Percentiles rank a stretch among this genome's conserved stretches.
Conservation (phyloP, 2,113 vertebrate genomes). For the Ammodytes dubius region DNA sequence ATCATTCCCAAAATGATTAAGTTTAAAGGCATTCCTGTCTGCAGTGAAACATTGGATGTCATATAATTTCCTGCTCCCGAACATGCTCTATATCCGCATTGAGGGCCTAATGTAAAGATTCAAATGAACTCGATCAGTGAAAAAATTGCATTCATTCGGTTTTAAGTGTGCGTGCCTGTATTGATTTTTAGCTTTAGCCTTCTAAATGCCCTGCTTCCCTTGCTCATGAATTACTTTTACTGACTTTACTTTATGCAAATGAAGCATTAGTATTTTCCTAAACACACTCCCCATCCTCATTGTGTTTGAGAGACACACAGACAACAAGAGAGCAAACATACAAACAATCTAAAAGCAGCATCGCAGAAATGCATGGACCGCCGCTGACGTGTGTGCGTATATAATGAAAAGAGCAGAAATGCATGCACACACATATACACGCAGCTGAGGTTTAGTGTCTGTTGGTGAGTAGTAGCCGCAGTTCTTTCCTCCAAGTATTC, state of each 20-base stretch:
- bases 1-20: background rate
- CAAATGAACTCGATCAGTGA: background rate
- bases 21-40: background rate
- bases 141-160: no score
- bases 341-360: slow-evolving; percentile 1
- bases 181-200: background rate
- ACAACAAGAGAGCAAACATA: background rate
- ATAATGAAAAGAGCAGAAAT: background rate
- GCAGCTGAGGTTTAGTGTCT: slow-evolving; percentile 10
- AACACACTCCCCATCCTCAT: background rate
- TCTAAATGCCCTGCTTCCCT: background rate
- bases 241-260: background rate
- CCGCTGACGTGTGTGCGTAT: background rate
- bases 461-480: slow-evolving; percentile 10
- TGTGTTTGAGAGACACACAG: background rate
- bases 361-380: background rate
- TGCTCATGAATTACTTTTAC: background rate
- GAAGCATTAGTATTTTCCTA: background rate
- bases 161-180: background rate
- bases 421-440: background rate
- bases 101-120: no score
- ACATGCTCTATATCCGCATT: no score
- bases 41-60: background rate
- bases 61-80: background rate
- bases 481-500: slow-evolving; percentile 19